phyloP scores from a whole-genome alignment of 2,888 invertebrate species.

The Molorchus minor region DNA sequence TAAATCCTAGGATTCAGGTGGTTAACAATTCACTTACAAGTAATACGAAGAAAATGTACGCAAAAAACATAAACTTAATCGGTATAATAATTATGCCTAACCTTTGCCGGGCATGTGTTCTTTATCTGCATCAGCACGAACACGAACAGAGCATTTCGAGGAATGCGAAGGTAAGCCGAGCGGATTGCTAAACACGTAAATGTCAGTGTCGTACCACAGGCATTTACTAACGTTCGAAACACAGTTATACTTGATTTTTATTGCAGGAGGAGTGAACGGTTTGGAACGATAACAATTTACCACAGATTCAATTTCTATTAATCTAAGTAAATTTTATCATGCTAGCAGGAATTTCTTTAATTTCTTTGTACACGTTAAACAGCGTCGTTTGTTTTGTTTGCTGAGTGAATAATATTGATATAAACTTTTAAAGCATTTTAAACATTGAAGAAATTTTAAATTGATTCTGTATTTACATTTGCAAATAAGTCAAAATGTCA shows the following conservation, averaged over 20 bases:
- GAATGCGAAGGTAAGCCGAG: conserved; percentile 21
- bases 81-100: conserved; percentile 24
- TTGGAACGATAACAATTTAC: not conserved
- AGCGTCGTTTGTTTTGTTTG: too few relatives aligned
- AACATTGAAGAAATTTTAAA: too few relatives aligned
- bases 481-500: too few relatives aligned
- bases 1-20: too few relatives aligned
- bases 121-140: conserved; percentile 39
- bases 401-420: too few relatives aligned
- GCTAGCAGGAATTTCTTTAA: not conserved
- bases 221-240: too few relatives aligned
- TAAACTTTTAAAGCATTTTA: too few relatives aligned
- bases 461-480: too few relatives aligned
- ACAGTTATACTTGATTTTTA: too few relatives aligned
- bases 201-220: conserved; percentile 1
- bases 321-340: not conserved
- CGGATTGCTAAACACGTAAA: conserved; percentile 2
- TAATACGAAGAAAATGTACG: conserved; percentile 6
- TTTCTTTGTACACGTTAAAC: too few relatives aligned
- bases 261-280: not conserved
- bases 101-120: conserved; percentile 22
- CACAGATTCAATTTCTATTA: not conserved
- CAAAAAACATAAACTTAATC: conserved; percentile 15
- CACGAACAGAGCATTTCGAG: conserved; percentile 30
- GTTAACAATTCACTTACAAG: conserved; percentile 1